Evolutionary conservation across 1,140 invertebrate species (phyloP), one percentile per base, ranked within the genome.

Genomic region (Drosophila ohnishii): DNA sequence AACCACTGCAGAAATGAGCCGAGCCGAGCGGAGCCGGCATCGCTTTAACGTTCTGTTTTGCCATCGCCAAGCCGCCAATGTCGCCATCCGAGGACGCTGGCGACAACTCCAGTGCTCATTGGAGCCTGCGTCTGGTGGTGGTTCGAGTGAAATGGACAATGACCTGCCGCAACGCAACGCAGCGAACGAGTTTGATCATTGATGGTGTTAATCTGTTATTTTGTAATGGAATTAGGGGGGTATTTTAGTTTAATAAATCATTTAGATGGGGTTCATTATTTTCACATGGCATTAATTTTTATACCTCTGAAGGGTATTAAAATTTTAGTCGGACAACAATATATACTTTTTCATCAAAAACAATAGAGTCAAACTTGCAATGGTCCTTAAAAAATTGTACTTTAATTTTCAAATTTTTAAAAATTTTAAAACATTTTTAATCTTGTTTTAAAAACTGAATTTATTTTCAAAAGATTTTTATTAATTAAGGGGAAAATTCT

Each of bases 51-150:
- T 44, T 67, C 65, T 55, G 39, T 44, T 67, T 62, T 55, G 39
- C 64, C 64, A 50, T 47, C 22, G 45, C 45, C 45, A 42, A 66
- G 65, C 40, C 61, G 60, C 65, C 65, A 64, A 35, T 55, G 51
- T 55, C 51, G 51, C 51, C 47, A 65, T 35, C 22, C 56, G 45
- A 59, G 40, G 30, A 69, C 37, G 45, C 61, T 65, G 65, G 45
- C 61, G 61, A 69, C 64, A 65, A 65, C 63, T 65, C n/a, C 63
- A 37, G 57, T 40, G 56, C 32, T 50, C 45, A 61, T 61, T 61
- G 45, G 32, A 60, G 58, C 58, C 45, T 37, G 45, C 47, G 47
- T 25, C 30, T 55, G 19, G 8, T 10, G 51, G 19, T n/a, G 47
- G 13, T 30, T 51, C 47, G 30, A 37, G 47, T 42, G 30, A 66